A percentile compares a stretch with the other conserved stretches of the same genome.
phyloP scores from a whole-genome alignment of 2,888 invertebrate species.

The Anagyrus pseudococci region DNA sequence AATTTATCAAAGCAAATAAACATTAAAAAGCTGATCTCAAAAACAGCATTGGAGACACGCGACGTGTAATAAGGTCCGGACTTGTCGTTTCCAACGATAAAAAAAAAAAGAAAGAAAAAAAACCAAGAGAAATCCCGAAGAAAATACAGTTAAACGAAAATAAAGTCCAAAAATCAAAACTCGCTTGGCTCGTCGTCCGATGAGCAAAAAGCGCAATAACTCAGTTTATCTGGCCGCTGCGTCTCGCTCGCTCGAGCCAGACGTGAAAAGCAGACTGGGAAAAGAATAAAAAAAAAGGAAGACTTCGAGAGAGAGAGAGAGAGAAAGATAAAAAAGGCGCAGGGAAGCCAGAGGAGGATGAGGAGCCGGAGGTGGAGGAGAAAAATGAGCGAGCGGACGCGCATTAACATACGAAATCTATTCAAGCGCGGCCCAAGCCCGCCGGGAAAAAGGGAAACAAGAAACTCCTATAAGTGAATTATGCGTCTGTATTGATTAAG shows the following conservation, averaged over 20 bases:
- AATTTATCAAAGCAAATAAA: not conserved
- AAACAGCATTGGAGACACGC: slow-evolving; percentile 3
- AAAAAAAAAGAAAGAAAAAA: slow-evolving; percentile 2
- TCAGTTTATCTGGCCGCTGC: slow-evolving; percentile 24
- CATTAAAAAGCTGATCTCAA: slow-evolving; percentile 3
- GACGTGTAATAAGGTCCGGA: not conserved
- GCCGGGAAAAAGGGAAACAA: slow-evolving; percentile 23
- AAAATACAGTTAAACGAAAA: not conserved
- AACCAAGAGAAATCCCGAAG: no score
- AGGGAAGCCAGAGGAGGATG: not conserved
- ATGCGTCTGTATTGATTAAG: slow-evolving; percentile 38
- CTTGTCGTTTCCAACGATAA: not conserved
- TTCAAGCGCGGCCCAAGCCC: slow-evolving; percentile 18
- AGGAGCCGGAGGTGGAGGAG: not conserved
- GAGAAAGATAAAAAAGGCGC: not conserved
- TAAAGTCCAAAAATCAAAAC: slow-evolving; percentile 8
- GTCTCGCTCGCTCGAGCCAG: not conserved
- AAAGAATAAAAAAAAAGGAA: not conserved
- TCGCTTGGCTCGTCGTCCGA: slow-evolving; percentile 1
- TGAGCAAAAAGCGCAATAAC: slow-evolving; percentile 29
- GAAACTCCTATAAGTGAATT: slow-evolving; percentile 36
- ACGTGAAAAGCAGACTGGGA: slow-evolving; percentile 17
- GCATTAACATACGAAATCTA: slow-evolving; percentile 39
- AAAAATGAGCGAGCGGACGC: slow-evolving; percentile 1
- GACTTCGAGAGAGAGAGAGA: slow-evolving; percentile 1